These are phyloP conservation scores for Isoperla grammatica DNA, from an alignment of 2,888 invertebrate species.

Conservation along the genomic window DNA sequence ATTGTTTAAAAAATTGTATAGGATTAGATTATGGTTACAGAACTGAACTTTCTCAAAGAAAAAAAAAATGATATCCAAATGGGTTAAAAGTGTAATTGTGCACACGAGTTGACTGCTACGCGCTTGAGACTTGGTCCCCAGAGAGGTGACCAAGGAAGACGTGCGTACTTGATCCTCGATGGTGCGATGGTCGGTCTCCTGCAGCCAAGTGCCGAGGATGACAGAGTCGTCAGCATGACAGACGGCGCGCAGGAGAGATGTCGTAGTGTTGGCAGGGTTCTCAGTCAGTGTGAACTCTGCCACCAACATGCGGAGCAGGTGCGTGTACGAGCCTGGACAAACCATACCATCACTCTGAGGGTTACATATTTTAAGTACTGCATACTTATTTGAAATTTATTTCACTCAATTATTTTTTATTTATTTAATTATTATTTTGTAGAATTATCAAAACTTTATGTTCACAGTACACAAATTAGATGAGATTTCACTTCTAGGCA, in stretches of 20 bases:
- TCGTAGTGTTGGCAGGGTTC: slow-evolving; percentile 87
- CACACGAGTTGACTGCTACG: no score
- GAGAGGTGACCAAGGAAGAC: neutral
- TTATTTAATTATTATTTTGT: neutral
- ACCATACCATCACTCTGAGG: no score
- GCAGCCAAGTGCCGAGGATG: slow-evolving; percentile 89
- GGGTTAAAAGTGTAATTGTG: no score
- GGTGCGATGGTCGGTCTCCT: slow-evolving; percentile 92
- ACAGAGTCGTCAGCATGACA: slow-evolving; percentile 88
- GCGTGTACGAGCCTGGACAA: slow-evolving; percentile 72
- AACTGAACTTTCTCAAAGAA: no score
- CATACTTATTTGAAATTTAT: no score
- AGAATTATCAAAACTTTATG: neutral
- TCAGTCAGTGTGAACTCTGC: slow-evolving; percentile 94
- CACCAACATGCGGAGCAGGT: slow-evolving; percentile 82
- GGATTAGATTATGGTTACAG: no score
- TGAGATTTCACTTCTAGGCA: no score
- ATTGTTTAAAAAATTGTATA: no score
- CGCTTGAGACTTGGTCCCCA: no score
- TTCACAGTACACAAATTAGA: no score
- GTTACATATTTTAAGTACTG: no score
- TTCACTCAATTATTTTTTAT: neutral
- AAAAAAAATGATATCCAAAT: no score
- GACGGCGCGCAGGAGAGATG: slow-evolving; percentile 71
- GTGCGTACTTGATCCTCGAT: slow-evolving; percentile 94